A percentile compares a stretch with the other conserved stretches of the same genome.
phyloP scores from a whole-genome alignment of 2,113 vertebrate species.

The Macquaria ambigua region DNA sequence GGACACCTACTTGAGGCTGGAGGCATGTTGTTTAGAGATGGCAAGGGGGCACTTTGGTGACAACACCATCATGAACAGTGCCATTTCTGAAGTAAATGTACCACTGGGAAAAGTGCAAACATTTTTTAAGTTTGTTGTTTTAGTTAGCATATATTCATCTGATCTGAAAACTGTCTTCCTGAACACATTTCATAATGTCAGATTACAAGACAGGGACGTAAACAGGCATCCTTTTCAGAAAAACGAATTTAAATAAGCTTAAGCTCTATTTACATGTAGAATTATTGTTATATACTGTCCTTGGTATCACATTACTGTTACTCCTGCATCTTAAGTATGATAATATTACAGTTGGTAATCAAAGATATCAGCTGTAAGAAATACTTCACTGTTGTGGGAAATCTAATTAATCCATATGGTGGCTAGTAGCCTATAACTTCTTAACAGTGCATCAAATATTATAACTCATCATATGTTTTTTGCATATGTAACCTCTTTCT shows the following conservation, averaged over 20 bases:
- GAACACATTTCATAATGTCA: background rate
- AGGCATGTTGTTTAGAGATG: too few species aligned
- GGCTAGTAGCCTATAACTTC: background rate
- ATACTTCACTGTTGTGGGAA: background rate
- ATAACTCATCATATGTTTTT: background rate
- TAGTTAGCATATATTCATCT: background rate
- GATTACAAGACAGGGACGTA: background rate
- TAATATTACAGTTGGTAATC: background rate
- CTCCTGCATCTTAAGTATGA: background rate
- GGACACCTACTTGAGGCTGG: background rate
- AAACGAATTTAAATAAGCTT: background rate
- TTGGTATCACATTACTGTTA: background rate
- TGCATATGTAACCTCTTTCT: background rate
- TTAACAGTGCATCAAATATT: background rate
- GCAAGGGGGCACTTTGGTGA: too few species aligned
- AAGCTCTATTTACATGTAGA: background rate
- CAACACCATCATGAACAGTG: too few species aligned
- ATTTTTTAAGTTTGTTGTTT: background rate
- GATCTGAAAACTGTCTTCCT: background rate
- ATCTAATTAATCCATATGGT: background rate
- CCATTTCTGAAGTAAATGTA: background rate
- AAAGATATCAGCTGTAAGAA: background rate
- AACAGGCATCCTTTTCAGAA: background rate
- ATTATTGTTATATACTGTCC: background rate
- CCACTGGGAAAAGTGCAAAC: background rate